A percentile compares a stretch with the other conserved stretches of the same genome.
Evolutionary conservation across 2,888 invertebrate species (phyloP).

Genomic region (Venustoraphidia nigricollis): DNA sequence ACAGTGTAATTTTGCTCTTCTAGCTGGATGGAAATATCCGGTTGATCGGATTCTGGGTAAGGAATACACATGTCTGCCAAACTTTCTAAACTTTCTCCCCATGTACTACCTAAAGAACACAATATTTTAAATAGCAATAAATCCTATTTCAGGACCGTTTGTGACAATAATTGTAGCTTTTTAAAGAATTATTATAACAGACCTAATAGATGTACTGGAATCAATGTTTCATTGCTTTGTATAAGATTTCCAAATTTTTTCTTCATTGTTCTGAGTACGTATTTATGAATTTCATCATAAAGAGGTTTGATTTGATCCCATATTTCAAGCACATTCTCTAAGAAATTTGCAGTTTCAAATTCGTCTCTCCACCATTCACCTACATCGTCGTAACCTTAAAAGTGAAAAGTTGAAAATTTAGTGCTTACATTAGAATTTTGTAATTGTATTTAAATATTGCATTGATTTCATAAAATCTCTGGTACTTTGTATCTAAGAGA

Average conservation of each 20-base stretch:
- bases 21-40: slow-evolving; percentile 37
- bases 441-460: too few species aligned
- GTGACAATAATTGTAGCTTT: too few species aligned
- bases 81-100: slow-evolving; percentile 47
- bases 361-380: slow-evolving; percentile 33
- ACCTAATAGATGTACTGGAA: slow-evolving; percentile 58
- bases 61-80: slow-evolving; percentile 32
- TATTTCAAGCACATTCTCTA: slow-evolving; percentile 29
- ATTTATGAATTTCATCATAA: slow-evolving; percentile 46
- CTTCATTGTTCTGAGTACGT: slow-evolving; percentile 39
- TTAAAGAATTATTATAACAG: slow-evolving; percentile 4
- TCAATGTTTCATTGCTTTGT: slow-evolving; percentile 30
- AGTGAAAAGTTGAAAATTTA: neutral
- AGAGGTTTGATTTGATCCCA: slow-evolving; percentile 46
- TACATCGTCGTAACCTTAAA: slow-evolving; percentile 28
- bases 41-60: slow-evolving; percentile 26
- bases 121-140: too few species aligned
- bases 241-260: slow-evolving; percentile 31
- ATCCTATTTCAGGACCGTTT: too few species aligned
- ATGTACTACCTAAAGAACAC: slow-evolving; percentile 39
- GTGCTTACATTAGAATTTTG: too few species aligned
- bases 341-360: slow-evolving; percentile 30
- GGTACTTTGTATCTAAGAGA: too few species aligned
- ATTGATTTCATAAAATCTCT: too few species aligned
- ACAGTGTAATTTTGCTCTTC: slow-evolving; percentile 27